Conservation (phyloP, 2,113 vertebrate genomes). For the Arizona elegans region DNA sequence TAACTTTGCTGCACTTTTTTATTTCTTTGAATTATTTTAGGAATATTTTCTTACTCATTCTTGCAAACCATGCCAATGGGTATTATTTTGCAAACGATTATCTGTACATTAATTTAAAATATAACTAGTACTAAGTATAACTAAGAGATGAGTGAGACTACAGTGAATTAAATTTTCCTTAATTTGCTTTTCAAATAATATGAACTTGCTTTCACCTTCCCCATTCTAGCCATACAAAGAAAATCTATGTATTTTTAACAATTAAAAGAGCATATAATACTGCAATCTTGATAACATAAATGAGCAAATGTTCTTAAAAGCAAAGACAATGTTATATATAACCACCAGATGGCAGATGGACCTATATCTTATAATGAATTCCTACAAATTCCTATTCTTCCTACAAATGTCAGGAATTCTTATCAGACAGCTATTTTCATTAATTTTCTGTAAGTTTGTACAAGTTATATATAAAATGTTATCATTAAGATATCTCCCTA, state of each 20-base stretch:
- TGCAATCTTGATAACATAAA: not conserved
- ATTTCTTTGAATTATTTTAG: not conserved
- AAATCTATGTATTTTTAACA: not conserved
- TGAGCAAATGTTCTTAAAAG: not conserved
- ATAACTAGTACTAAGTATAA: not conserved
- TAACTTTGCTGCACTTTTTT: not conserved
- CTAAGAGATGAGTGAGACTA: not conserved
- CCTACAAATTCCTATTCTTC: not conserved
- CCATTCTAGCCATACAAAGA: not conserved
- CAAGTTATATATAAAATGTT: not conserved
- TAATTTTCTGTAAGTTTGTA: not conserved
- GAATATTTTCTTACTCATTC: not conserved
- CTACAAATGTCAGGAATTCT: not conserved
- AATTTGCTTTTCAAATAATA: not conserved
- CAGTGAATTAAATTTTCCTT: not conserved
- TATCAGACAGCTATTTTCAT: not conserved
- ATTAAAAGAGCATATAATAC: not conserved
- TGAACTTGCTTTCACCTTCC: not conserved
- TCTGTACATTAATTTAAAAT: not conserved
- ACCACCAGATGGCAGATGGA: constrained; percentile 21
- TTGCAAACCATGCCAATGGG: not conserved
- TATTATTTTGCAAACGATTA: not conserved
- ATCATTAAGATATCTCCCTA: not conserved
- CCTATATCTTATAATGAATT: not conserved
- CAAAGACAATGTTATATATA: not conserved